phyloP scores from a whole-genome alignment of 2,797 vertebrate species.

The Peromyscus melanophrys region DNA sequence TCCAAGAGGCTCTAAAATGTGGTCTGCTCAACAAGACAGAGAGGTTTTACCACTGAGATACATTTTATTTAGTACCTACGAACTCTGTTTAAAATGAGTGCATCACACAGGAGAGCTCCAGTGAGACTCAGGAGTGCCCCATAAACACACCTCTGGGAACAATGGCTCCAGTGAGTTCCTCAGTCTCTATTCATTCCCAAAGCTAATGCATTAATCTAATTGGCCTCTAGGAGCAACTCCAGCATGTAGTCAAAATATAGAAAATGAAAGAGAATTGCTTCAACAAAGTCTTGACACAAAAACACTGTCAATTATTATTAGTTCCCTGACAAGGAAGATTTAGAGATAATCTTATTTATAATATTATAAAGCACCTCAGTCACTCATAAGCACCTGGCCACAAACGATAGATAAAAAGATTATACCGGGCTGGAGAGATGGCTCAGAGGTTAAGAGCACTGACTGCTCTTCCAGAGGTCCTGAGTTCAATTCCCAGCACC shows the following conservation, averaged over 20 bases:
- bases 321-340: slow-evolving; percentile 77
- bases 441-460: no score
- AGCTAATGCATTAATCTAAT: slow-evolving; percentile 58
- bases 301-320: slow-evolving; percentile 74
- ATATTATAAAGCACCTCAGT: slow-evolving; percentile 76
- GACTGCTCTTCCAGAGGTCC: no score
- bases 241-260: slow-evolving; percentile 47
- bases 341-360: slow-evolving; percentile 77
- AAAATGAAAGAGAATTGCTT: slow-evolving; percentile 75
- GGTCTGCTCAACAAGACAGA: not conserved
- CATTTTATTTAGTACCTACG: slow-evolving; percentile 48
- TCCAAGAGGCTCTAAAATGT: slow-evolving; percentile 21
- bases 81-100: slow-evolving; percentile 62
- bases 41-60: not conserved
- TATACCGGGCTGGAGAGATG: not conserved
- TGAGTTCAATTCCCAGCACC: no score
- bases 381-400: slow-evolving; percentile 63
- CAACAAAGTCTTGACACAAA: slow-evolving; percentile 51
- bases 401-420: slow-evolving; percentile 61
- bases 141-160: not conserved
- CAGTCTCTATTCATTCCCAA: not conserved
- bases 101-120: not conserved
- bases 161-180: not conserved
- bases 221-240: slow-evolving; percentile 38
- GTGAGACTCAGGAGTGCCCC: not conserved